Percentiles rank a stretch among this genome's conserved stretches.
phyloP scores from a whole-genome alignment of 2,888 invertebrate genomes.

The Brenthis ino region DNA sequence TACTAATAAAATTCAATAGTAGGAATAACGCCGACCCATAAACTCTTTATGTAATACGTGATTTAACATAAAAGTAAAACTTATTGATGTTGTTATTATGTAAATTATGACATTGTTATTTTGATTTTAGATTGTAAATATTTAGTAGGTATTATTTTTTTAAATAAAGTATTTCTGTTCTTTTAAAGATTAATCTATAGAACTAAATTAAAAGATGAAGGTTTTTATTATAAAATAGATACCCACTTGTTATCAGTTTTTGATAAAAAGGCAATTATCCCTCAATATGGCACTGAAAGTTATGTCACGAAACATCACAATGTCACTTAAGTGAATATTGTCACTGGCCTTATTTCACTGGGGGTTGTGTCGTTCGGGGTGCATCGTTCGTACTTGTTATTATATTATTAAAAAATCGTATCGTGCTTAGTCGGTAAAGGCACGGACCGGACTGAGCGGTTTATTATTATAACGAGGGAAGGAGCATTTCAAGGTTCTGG shows the following conservation, averaged over 20 bases:
- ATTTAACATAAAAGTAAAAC: slow-evolving; percentile 5
- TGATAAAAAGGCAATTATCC: slow-evolving; percentile 54
- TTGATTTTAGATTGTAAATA: not conserved
- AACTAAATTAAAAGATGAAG: not conserved
- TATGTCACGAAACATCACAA: slow-evolving; percentile 78
- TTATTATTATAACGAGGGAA: slow-evolving; percentile 76
- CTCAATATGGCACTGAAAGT: slow-evolving; percentile 68
- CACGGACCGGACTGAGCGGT: slow-evolving; percentile 74
- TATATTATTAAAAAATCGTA: slow-evolving; percentile 52
- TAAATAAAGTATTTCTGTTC: not conserved
- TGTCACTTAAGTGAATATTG: slow-evolving; percentile 65
- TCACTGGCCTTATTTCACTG: slow-evolving; percentile 51
- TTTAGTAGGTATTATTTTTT: not conserved
- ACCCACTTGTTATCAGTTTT: slow-evolving; percentile 62
- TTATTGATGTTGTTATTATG: slow-evolving; percentile 2
- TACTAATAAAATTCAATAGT: not conserved
- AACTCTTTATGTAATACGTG: slow-evolving; percentile 9
- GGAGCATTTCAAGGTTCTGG: slow-evolving; percentile 76
- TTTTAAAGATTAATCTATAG: not conserved
- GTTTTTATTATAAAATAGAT: slow-evolving; percentile 6
- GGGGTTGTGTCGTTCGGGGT: slow-evolving; percentile 48
- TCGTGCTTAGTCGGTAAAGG: slow-evolving; percentile 77
- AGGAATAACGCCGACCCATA: not conserved
- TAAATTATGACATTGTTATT: slow-evolving; percentile 10
- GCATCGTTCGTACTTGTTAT: slow-evolving; percentile 49